Evolutionary conservation across 2,888 invertebrate genomes (phyloP).

Genomic region (Helobdella robusta): DNA sequence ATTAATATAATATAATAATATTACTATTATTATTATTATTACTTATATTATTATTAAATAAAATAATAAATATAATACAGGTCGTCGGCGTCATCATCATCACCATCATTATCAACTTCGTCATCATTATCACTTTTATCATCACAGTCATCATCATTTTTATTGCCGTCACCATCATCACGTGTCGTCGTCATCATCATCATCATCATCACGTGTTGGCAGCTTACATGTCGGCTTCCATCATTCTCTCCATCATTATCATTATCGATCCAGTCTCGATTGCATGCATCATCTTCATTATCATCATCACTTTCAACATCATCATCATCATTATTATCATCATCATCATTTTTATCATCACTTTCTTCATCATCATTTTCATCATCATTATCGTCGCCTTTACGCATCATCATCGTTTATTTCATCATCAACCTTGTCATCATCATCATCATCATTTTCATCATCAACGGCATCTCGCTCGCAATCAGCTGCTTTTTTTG

Average conservation of each 20-base stretch:
- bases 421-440: background rate
- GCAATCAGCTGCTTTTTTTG: background rate
- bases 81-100: no score
- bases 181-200: constrained; percentile 20
- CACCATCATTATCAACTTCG: no score
- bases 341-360: no score
- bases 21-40: no score
- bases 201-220: constrained; percentile 2
- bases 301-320: constrained; percentile 23
- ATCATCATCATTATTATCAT: constrained; percentile 17
- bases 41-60: no score
- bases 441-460: constrained; percentile 14
- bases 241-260: constrained; percentile 15
- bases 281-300: constrained; percentile 18
- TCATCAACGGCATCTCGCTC: background rate
- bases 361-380: background rate
- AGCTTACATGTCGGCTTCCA: background rate
- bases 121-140: no score
- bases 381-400: background rate
- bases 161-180: no score
- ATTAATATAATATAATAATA: no score
- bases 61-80: no score
- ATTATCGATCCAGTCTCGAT: constrained; percentile 16
- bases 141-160: no score
- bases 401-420: constrained; percentile 8